A percentile compares a stretch with the other conserved stretches of the same genome.
Conservation (phyloP, 37 sponge, comb jelly and placozoan genomes). For the Lycopodina hypogea region DNA sequence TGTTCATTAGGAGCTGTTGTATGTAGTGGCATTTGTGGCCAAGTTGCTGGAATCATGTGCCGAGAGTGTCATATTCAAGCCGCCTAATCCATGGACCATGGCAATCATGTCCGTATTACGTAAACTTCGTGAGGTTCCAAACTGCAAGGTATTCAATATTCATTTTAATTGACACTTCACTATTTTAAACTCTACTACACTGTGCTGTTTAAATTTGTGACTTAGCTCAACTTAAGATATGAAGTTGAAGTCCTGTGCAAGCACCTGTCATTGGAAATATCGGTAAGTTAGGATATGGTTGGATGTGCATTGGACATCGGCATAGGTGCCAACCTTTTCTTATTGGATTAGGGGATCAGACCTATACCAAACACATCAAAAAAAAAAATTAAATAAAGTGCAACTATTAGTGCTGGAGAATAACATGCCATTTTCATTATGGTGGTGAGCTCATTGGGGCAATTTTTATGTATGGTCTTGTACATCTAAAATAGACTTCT, state of each 20-base stretch:
- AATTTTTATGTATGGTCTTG: no score
- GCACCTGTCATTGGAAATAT: constrained; percentile 80
- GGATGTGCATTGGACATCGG: no score
- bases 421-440: no score
- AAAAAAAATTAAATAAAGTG: no score
- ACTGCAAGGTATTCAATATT: constrained; percentile 81
- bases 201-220: not conserved
- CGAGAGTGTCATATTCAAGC: constrained; percentile 87
- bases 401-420: no score
- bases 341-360: no score
- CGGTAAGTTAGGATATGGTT: constrained; percentile 19
- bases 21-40: constrained; percentile 96
- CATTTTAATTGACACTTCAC: no score
- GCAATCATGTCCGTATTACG: constrained; percentile 88
- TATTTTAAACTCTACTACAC: not conserved
- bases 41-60: constrained; percentile 91
- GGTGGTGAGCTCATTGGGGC: no score
- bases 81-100: constrained; percentile 98
- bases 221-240: constrained; percentile 92
- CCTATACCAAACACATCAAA: no score
- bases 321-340: no score
- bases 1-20: constrained; percentile 80
- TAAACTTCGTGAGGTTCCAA: constrained; percentile 87
- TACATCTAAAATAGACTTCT: no score
- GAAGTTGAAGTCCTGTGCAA: constrained; percentile 97